Conservation (phyloP, 2,797 vertebrate species). For the Austrolebias charrua region DNA sequence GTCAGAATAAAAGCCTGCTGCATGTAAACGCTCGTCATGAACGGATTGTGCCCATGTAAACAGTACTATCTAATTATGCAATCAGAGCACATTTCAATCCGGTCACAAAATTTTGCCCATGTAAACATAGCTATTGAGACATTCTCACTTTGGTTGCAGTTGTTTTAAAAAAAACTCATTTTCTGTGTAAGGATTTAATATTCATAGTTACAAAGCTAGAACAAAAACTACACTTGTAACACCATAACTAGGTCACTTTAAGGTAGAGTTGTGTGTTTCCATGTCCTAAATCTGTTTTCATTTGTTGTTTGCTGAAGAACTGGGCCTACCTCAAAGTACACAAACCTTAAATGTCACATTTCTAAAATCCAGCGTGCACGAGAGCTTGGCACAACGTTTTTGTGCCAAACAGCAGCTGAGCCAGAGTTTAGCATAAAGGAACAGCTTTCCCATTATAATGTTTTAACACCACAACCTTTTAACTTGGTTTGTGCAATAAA, state of each 20-base stretch:
- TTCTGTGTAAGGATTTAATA: neutral
- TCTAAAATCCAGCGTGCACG: neutral
- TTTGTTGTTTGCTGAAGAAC: neutral
- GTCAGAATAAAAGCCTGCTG: no score
- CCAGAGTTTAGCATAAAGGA: neutral
- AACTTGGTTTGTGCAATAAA: constrained; percentile 1
- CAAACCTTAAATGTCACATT: neutral
- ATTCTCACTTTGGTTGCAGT: neutral
- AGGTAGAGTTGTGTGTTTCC: neutral
- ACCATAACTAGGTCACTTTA: neutral
- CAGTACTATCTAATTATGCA: no score
- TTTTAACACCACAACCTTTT: constrained; percentile 1
- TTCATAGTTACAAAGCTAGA: neutral
- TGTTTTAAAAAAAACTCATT: no score
- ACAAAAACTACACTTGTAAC: no score
- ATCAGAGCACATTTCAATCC: no score
- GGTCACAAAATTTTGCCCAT: no score
- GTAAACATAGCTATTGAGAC: no score
- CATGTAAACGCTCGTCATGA: no score
- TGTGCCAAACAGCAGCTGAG: constrained; percentile 3
- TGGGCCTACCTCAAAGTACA: neutral
- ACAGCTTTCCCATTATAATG: neutral
- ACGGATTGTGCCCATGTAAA: no score
- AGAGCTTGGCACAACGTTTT: neutral
- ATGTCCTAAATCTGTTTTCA: neutral